Evolutionary conservation across 1,140 invertebrate genomes (phyloP).

Genomic region (Magallana gigas): DNA sequence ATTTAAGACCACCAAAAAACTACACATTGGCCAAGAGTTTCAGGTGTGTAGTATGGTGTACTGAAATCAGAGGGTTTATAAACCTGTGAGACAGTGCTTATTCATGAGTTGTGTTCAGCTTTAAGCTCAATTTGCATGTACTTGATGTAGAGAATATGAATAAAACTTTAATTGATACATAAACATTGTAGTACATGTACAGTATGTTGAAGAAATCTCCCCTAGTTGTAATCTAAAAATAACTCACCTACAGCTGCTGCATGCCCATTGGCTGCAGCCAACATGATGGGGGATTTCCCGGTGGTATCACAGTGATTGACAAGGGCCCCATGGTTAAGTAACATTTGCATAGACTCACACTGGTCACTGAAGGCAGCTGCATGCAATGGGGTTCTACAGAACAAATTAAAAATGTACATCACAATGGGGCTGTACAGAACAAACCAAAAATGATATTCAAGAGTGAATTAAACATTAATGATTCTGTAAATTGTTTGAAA

Average conservation of each 20-base stretch:
- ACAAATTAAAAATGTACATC: not conserved
- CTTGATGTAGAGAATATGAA: no score
- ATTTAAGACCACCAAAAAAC: no score
- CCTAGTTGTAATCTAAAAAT: not conserved
- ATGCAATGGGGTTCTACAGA: conserved; percentile 82
- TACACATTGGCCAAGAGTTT: no score
- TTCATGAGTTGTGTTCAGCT: no score
- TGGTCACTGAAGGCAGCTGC: conserved; percentile 83
- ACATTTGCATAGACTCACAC: conserved; percentile 81
- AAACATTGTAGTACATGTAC: not conserved
- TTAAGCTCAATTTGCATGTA: no score
- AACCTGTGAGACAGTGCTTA: no score
- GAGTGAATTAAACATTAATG: no score
- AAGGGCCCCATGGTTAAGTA: conserved; percentile 81
- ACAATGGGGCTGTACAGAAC: not conserved
- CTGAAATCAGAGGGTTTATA: no score
- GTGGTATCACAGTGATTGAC: conserved; percentile 81
- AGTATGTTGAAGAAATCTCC: not conserved
- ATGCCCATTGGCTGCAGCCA: conserved; percentile 81
- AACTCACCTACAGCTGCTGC: conserved; percentile 81
- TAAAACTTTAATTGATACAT: not conserved
- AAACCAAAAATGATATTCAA: not conserved
- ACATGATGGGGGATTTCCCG: conserved; percentile 75
- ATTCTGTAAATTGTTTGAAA: no score
- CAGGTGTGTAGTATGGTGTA: no score